Conservation (phyloP, 2,888 invertebrate genomes). For the Epinotia brunnichana region DNA sequence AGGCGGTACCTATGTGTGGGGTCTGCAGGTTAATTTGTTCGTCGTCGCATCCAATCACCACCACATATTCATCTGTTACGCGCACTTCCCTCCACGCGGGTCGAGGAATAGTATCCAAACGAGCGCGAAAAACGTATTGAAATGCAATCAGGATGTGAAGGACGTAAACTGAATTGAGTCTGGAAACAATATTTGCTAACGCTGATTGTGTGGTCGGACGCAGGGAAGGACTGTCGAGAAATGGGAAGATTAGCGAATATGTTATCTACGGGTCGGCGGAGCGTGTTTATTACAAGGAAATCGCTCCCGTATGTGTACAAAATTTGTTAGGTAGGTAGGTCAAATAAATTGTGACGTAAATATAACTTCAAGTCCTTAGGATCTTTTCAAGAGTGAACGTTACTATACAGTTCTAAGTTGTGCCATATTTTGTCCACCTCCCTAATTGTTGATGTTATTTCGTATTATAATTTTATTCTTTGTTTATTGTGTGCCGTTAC, state of each 20-base stretch:
- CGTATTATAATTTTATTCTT: too few species aligned
- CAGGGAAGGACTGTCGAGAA: neutral
- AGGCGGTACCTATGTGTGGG: neutral
- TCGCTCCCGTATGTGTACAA: neutral
- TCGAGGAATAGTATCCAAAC: neutral
- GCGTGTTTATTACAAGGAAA: neutral
- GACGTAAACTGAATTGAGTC: neutral
- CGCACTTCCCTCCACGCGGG: neutral
- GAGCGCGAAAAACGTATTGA: neutral
- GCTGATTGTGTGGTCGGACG: constrained; percentile 8
- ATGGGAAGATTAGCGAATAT: neutral
- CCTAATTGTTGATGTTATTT: too few species aligned
- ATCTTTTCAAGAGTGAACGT: too few species aligned
- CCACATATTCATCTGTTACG: neutral
- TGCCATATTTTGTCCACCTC: too few species aligned
- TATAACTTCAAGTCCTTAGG: too few species aligned
- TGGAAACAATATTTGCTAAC: constrained; percentile 6
- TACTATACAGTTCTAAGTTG: too few species aligned
- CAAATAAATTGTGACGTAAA: too few species aligned
- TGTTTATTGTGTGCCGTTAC: too few species aligned
- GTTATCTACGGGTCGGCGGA: neutral
- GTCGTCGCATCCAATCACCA: neutral
- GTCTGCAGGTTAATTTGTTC: neutral
- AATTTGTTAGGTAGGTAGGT: neutral
- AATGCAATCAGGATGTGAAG: neutral